phyloP scores from a whole-genome alignment of 2,797 vertebrate genomes.

The Enteromius mattozi region DNA sequence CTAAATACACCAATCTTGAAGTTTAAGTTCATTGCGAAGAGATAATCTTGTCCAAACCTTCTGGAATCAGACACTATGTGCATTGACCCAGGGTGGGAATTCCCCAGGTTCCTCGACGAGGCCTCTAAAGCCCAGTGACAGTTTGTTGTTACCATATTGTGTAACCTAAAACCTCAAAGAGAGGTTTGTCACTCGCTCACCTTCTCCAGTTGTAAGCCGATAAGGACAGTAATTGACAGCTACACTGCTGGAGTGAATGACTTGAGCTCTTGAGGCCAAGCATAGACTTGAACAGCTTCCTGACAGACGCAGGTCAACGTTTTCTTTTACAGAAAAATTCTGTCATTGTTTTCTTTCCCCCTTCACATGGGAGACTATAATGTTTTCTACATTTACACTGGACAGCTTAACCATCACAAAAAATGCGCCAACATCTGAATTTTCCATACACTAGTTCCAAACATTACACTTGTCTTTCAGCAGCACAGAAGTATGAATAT shows the following conservation, averaged over 20 bases:
- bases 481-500: slow-evolving; percentile 43
- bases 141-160: slow-evolving; percentile 55
- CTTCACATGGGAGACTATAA: slow-evolving; percentile 11
- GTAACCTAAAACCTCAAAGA: slow-evolving; percentile 55
- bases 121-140: slow-evolving; percentile 46
- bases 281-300: slow-evolving; percentile 20
- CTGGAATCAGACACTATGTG: slow-evolving; percentile 33
- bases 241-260: slow-evolving; percentile 35
- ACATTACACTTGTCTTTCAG: slow-evolving; percentile 34
- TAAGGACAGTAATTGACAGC: slow-evolving; percentile 49
- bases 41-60: slow-evolving; percentile 24
- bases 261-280: slow-evolving; percentile 29
- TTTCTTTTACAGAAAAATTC: slow-evolving; percentile 13
- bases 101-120: slow-evolving; percentile 37
- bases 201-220: slow-evolving; percentile 50
- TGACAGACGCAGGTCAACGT: slow-evolving; percentile 10
- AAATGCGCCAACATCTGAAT: slow-evolving; percentile 23
- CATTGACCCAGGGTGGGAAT: slow-evolving; percentile 32
- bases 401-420: slow-evolving; percentile 6
- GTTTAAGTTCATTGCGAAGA: slow-evolving; percentile 32
- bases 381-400: slow-evolving; percentile 21
- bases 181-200: slow-evolving; percentile 44
- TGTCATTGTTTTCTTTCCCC: slow-evolving; percentile 5
- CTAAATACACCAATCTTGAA: slow-evolving; percentile 24
- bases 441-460: slow-evolving; percentile 30